Evolutionary conservation across 1,140 invertebrate genomes (phyloP), one percentile per base, ranked within the genome.

Genomic region (Aplysia californica): DNA sequence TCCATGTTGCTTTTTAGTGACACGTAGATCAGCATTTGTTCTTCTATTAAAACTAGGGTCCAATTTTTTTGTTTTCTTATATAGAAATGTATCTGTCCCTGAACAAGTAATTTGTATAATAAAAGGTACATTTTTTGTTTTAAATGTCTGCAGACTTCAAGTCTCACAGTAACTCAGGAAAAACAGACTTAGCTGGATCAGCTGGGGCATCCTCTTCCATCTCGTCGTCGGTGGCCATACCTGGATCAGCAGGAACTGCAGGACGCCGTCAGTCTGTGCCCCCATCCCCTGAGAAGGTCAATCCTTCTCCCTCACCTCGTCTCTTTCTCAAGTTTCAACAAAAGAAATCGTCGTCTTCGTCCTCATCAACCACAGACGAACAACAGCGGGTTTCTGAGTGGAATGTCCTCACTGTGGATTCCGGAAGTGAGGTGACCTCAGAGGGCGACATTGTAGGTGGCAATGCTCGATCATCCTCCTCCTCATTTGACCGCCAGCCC

Each of bases 271-370:
- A 75, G 64, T 71, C 77, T 39, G 66, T 83, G 15, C 76, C 80
- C 5, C 84, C 83, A 31, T 81, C 83, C 68, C 83, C 83, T 31
- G 87, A 88, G 36, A 85, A 85, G 71, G 75, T 83, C 4, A 35
- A 90, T 77, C 88, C 88, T 76, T 92, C 90, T 77, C 88, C 88
- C 76, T 92, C 92, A 72, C 91, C 92, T 38, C 88, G 92, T 74
- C 90, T 93, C 69, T 92, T 92, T 82, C 87, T 93, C 61, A 90
- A 92, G 80, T 90, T 93, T 76, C 72, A 75, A 41, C 50, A 65
- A 39, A 75, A 75, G 56, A 75, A 75, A 23, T 73, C 70, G n/a
- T 73, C 70, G 2, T 61, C 70, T 23, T 73, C 70, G 2, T 73
- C 70, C 18, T 73, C 70, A 26, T 75, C 72, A 21, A 33, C 58